phyloP scores from a whole-genome alignment of 1,140 invertebrate genomes.

The Bombus waltoni region DNA sequence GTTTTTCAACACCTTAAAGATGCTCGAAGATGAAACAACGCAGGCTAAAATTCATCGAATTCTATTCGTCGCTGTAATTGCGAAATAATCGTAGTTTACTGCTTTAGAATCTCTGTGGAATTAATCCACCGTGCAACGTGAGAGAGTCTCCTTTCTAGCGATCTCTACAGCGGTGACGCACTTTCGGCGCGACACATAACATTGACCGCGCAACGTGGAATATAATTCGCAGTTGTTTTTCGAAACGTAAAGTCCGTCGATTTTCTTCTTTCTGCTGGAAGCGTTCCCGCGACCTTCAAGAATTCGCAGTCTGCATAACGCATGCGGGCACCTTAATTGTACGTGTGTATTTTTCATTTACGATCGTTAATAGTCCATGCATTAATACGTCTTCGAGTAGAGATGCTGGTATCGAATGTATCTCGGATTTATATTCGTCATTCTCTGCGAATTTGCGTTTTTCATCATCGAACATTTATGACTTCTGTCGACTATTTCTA shows the following conservation, averaged over 20 bases:
- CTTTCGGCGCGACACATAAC: too few species aligned
- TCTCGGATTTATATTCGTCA: not conserved
- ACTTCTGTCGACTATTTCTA: too few species aligned
- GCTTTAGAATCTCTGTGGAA: not conserved
- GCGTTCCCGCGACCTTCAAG: not conserved
- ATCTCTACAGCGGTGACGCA: not conserved
- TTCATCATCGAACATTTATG: not conserved
- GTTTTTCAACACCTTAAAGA: too few species aligned
- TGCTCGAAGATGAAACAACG: too few species aligned
- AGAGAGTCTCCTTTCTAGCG: not conserved
- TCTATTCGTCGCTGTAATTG: not conserved
- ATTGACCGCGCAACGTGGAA: not conserved
- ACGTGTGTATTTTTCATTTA: not conserved
- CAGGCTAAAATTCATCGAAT: too few species aligned
- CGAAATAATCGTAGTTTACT: not conserved
- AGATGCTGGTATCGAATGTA: not conserved
- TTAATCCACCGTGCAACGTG: not conserved
- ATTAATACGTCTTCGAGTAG: too few species aligned
- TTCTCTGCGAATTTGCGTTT: not conserved
- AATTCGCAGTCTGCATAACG: not conserved
- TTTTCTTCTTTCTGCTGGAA: not conserved
- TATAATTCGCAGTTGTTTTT: too few species aligned
- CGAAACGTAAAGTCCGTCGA: too few species aligned
- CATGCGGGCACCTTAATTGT: slow-evolving; percentile 25
- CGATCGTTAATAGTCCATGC: not conserved